These are phyloP conservation scores for Edolisoma coerulescens DNA, from an alignment of 2,113 vertebrate species.

Conservation along the genomic window DNA sequence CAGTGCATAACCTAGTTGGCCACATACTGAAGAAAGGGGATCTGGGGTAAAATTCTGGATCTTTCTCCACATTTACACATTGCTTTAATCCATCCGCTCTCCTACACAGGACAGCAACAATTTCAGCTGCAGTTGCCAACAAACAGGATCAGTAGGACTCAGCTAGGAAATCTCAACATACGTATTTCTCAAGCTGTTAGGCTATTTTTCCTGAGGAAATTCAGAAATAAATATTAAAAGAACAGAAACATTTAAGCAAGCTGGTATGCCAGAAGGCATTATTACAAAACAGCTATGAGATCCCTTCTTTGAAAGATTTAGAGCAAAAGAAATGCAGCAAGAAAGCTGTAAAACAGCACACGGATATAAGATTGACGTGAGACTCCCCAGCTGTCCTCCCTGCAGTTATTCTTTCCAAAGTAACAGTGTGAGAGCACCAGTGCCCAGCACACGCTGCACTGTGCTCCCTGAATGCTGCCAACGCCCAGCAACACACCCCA, in stretches of 20 bases:
- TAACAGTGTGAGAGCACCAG: not conserved
- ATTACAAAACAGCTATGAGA: constrained; percentile 12
- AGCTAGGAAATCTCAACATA: constrained; percentile 39
- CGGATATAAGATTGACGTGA: not conserved
- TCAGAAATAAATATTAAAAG: constrained; percentile 18
- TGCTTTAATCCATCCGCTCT: constrained; percentile 19
- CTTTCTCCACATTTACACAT: not conserved
- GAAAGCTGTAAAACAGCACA: not conserved
- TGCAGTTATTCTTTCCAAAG: not conserved
- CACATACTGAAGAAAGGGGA: not conserved
- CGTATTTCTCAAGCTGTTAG: constrained; percentile 31
- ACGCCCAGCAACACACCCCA: not conserved
- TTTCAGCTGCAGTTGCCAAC: constrained; percentile 39
- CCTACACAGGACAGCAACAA: constrained; percentile 2
- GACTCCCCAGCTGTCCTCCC: not conserved
- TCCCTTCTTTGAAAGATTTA: not conserved
- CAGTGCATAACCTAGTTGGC: not conserved
- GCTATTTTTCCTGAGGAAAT: constrained; percentile 1
- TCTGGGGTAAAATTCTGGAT: not conserved
- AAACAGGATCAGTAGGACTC: constrained; percentile 38
- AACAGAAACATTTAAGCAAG: not conserved
- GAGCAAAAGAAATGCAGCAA: not conserved
- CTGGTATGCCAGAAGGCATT: constrained; percentile 9
- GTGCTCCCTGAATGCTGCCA: not conserved
- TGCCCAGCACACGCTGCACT: accelerated